Evolutionary conservation across 2,797 vertebrate genomes (phyloP).

Genomic region (Salarias fasciatus): DNA sequence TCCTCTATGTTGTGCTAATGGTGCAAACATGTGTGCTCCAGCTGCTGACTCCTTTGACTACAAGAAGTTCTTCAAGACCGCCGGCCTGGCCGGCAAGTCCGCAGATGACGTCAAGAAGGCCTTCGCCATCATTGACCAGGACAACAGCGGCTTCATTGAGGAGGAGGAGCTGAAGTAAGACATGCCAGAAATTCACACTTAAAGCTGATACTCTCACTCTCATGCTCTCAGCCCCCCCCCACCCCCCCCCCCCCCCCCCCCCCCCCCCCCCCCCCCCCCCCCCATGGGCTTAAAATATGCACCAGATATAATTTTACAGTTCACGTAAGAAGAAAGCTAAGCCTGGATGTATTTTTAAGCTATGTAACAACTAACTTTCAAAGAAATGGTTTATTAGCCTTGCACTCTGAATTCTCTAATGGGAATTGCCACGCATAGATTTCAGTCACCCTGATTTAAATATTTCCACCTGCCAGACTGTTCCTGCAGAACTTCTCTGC

Average conservation of each 20-base stretch:
- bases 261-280: not conserved
- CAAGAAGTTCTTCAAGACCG: slow-evolving; percentile 86
- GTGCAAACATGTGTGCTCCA: slow-evolving; percentile 58
- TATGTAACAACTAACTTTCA: too few relatives aligned
- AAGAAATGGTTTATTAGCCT: too few relatives aligned
- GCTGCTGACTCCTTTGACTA: slow-evolving; percentile 83
- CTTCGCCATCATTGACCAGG: slow-evolving; percentile 85
- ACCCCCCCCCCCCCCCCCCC: not conserved
- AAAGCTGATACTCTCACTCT: slow-evolving; percentile 2
- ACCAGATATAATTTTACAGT: slow-evolving; percentile 5
- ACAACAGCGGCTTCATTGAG: slow-evolving; percentile 86
- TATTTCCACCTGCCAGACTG: slow-evolving; percentile 65
- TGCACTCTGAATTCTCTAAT: too few relatives aligned
- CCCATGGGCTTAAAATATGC: slow-evolving; percentile 4
- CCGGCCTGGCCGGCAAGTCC: slow-evolving; percentile 82
- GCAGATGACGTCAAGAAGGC: slow-evolving; percentile 79
- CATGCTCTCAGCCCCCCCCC: too few relatives aligned
- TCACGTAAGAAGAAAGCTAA: not conserved
- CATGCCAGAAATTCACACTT: slow-evolving; percentile 19
- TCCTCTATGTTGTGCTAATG: slow-evolving; percentile 17
- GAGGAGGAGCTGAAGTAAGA: slow-evolving; percentile 87
- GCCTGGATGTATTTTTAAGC: too few relatives aligned
- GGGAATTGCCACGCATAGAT: too few relatives aligned
- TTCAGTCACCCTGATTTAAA: too few relatives aligned
- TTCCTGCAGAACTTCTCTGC: slow-evolving; percentile 86